Evolutionary conservation across 2,113 vertebrate species (phyloP).

Genomic region (Anoplopoma fimbria): DNA sequence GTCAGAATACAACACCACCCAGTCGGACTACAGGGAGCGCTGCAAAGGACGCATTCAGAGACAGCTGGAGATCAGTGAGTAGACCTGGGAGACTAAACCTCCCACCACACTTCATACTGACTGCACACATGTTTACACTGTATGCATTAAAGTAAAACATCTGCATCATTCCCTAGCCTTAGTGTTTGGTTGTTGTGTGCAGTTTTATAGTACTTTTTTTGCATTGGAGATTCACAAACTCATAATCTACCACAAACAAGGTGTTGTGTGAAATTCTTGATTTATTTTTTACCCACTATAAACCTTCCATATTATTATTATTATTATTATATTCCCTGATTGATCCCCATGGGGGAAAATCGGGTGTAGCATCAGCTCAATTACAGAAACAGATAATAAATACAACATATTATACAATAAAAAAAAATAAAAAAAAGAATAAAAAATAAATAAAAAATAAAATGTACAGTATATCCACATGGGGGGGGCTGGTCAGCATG

Average conservation of each 20-base stretch:
- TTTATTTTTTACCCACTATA: background rate
- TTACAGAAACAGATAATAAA: no score
- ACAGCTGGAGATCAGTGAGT: conserved; percentile 95
- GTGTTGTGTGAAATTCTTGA: background rate
- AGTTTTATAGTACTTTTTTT: background rate
- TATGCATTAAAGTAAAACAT: background rate
- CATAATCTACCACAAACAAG: no score
- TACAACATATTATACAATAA: no score
- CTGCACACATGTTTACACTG: background rate
- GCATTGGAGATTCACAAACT: background rate
- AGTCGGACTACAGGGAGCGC: conserved; percentile 94
- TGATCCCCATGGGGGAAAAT: no score
- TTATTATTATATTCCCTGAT: no score
- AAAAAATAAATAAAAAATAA: no score
- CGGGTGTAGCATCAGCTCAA: no score
- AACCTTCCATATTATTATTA: background rate
- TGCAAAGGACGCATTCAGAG: conserved; percentile 95
- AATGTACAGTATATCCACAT: no score
- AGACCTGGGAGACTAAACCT: conserved; percentile 11
- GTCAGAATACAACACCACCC: conserved; percentile 94
- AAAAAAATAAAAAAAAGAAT: no score
- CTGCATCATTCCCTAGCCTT: background rate
- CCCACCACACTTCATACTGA: background rate
- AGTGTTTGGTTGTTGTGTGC: background rate
- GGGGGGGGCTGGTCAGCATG: no score